Base-by-base conservation (phyloP, 1,140 invertebrate species). In the Listronotus oregonensis region DNA sequence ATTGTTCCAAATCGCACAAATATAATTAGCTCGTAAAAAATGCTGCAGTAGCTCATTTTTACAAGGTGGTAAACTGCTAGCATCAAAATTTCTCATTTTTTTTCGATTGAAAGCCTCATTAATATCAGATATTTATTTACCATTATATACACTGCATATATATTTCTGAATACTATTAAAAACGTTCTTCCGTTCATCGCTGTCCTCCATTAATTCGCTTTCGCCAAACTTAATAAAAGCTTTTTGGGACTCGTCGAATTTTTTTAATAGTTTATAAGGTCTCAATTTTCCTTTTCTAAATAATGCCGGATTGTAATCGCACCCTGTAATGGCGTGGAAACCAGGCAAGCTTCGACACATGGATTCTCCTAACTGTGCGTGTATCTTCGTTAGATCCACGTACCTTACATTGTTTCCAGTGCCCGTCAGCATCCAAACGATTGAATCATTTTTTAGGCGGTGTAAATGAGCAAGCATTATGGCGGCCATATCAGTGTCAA, bases 271-370 rank as follows among this genome's bases (percentile, higher is more conserved):
- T 34, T 66, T 56, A 34, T 70, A 72, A 39, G 73, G 72, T 50
- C 60, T 68, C 60, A 56, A 11, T 69, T 76, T 76, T 8, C 73
- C 74, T 71, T 72, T 75, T 12, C 61, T 69, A 11, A 66, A 72
- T 50, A 75, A 78, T 10, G 73, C 68, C 34, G 77, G 78, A 67
- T 79, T 80, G 59, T 70, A 80, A 61, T 80, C 79, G 67, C 79
- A 80, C 32, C 79, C 77, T 10, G 77, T 80, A 0, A 80, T 63
- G 11, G 78, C 77, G 69, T 80, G 79, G 47, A 80, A 76, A 44
- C 68, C 75, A 57, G 73, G 73, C 42, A 80, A 71, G 15, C 54
- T 64, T 66, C 39, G 37, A 64, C 70, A 75, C 17, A 77, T 17
- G 43, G 47, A 46, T 44, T 32, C 6, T 42, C 76, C 73, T 34